phyloP scores from a whole-genome alignment of 2,113 vertebrate species.

The Mugil cephalus region DNA sequence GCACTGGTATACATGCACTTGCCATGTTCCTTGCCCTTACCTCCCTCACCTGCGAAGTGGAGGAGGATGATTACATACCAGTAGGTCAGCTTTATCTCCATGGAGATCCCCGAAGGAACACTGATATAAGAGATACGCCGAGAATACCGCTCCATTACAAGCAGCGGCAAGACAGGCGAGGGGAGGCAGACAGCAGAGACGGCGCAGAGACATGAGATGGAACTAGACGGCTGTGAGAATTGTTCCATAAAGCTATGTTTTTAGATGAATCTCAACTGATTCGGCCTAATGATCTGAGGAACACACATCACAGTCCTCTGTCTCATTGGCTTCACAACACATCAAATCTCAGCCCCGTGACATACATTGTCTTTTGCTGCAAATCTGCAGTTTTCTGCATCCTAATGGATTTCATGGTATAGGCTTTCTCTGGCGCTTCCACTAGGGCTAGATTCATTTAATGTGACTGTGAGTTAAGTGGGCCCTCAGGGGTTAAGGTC shows the following conservation, averaged over 20 bases:
- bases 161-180: not conserved
- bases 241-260: conserved; percentile 60
- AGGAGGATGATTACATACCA: conserved; percentile 70
- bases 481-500: conserved; percentile 78
- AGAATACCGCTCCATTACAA: conserved; percentile 49
- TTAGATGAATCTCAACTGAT: conserved; percentile 58
- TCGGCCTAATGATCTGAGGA: conserved; percentile 70
- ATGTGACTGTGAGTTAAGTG: conserved; percentile 76
- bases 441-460: conserved; percentile 75
- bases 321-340: conserved; percentile 57
- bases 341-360: conserved; percentile 53
- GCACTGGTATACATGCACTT: conserved; percentile 36
- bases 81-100: conserved; percentile 71
- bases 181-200: conserved; percentile 12
- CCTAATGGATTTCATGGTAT: conserved; percentile 35
- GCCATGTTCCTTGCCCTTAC: conserved; percentile 51
- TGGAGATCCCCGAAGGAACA: conserved; percentile 61
- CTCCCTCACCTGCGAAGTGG: conserved; percentile 63
- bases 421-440: conserved; percentile 50
- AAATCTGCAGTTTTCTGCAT: conserved; percentile 51
- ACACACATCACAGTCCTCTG: conserved; percentile 51
- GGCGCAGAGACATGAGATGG: conserved; percentile 38
- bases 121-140: conserved; percentile 42
- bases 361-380: conserved; percentile 60
- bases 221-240: conserved; percentile 55